Evolutionary conservation across 2,888 invertebrate species (phyloP).

Genomic region (Conus canariensis): DNA sequence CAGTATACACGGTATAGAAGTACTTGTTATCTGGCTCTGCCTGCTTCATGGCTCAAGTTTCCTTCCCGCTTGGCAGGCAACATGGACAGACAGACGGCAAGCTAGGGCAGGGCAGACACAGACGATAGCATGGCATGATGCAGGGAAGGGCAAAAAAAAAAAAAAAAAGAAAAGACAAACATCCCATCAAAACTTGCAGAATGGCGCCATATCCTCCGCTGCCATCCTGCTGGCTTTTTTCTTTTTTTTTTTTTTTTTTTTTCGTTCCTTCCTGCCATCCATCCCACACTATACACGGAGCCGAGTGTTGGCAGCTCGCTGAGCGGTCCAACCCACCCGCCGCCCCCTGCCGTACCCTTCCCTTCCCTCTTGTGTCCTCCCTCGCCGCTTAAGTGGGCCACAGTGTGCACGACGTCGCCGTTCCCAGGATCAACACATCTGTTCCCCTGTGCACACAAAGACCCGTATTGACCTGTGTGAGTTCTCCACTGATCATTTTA

Average conservation of each 20-base stretch:
- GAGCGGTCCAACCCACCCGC: slow-evolving; percentile 18
- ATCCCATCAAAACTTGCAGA: slow-evolving; percentile 15
- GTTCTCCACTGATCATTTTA: slow-evolving; percentile 42
- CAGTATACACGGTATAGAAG: neutral
- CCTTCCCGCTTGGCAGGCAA: neutral
- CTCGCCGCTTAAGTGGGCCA: neutral
- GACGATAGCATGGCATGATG: neutral
- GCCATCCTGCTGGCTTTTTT: neutral
- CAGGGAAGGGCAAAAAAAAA: neutral
- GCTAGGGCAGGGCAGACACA: neutral
- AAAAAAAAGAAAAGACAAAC: neutral
- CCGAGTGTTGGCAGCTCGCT: slow-evolving; percentile 27
- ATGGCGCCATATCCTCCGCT: slow-evolving; percentile 28
- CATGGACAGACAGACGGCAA: neutral
- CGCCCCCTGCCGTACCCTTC: neutral
- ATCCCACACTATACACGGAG: neutral
- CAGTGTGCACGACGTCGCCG: slow-evolving; percentile 15
- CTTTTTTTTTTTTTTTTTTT: neutral
- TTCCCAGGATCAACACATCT: slow-evolving; percentile 34
- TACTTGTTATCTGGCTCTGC: neutral
- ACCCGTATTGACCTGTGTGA: slow-evolving; percentile 34
- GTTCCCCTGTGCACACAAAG: slow-evolving; percentile 40
- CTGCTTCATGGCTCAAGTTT: neutral
- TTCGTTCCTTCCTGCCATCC: slow-evolving; percentile 13
- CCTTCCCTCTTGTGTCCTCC: slow-evolving; percentile 4